Percentiles rank a stretch among this genome's conserved stretches.
Evolutionary conservation across 2,113 vertebrate species (phyloP).

Genomic region (Pangasianodon gigas): DNA sequence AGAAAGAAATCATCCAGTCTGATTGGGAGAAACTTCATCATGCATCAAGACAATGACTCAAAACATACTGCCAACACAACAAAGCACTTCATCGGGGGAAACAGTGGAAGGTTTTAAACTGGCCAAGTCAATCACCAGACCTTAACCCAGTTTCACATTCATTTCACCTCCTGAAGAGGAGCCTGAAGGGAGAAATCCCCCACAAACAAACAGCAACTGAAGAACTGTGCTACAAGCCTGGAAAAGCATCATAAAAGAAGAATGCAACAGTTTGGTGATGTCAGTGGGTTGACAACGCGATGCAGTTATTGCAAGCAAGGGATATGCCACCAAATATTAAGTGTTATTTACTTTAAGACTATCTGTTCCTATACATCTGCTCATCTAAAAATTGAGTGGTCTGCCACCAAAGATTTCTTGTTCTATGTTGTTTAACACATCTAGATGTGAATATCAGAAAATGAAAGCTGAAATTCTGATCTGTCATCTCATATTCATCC

Average conservation of each 20-base stretch:
- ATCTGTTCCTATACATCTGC: not conserved
- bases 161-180: not conserved
- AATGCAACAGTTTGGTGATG: not conserved
- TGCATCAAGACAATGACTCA: not conserved
- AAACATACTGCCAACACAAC: not conserved
- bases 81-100: no score
- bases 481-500: not conserved
- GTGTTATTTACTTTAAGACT: not conserved
- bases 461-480: not conserved
- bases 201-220: no score
- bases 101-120: not conserved
- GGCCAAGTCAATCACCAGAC: not conserved
- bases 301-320: not conserved
- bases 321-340: not conserved
- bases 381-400: not conserved
- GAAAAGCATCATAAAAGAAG: not conserved
- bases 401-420: not conserved
- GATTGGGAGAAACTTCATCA: not conserved
- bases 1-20: not conserved
- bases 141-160: not conserved
- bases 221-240: not conserved
- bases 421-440: not conserved
- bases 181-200: not conserved
- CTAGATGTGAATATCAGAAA: not conserved
- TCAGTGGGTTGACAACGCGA: not conserved